These are phyloP conservation scores for Ephydatia muelleri DNA, from an alignment of 37 sponge, comb jelly and placozoan species.

Conservation along the genomic window DNA sequence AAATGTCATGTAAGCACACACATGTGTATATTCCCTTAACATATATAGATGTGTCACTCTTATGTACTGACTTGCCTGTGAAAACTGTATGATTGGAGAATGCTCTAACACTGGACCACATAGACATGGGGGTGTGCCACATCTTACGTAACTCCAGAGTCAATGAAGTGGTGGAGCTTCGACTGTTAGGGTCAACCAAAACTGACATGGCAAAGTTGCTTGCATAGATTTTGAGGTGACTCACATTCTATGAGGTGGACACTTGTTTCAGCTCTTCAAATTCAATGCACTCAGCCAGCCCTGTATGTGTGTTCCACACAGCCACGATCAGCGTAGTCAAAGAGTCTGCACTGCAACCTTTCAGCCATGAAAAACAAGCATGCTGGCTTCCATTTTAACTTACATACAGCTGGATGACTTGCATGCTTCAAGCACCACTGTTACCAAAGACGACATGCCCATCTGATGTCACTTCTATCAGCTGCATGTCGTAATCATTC, in stretches of 20 bases:
- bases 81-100: slow-evolving; percentile 38
- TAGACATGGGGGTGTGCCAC: background rate
- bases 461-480: slow-evolving; percentile 10
- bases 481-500: slow-evolving; percentile 35
- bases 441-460: slow-evolving; percentile 5
- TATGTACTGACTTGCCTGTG: slow-evolving; percentile 1
- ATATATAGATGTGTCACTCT: background rate
- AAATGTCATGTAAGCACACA: background rate
- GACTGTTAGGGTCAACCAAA: background rate
- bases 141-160: background rate
- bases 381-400: background rate
- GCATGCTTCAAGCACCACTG: slow-evolving; percentile 21
- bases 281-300: background rate
- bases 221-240: background rate
- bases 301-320: background rate
- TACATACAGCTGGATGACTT: background rate
- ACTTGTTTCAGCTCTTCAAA: background rate
- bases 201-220: background rate
- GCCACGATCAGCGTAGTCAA: background rate
- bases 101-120: slow-evolving; percentile 5
- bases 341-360: background rate
- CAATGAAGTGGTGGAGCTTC: background rate
- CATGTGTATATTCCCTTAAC: background rate
- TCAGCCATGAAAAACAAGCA: background rate
- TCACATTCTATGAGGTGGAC: background rate